Evolutionary conservation across 2,888 invertebrate species (phyloP).

Genomic region (Boloria euphrosyne): DNA sequence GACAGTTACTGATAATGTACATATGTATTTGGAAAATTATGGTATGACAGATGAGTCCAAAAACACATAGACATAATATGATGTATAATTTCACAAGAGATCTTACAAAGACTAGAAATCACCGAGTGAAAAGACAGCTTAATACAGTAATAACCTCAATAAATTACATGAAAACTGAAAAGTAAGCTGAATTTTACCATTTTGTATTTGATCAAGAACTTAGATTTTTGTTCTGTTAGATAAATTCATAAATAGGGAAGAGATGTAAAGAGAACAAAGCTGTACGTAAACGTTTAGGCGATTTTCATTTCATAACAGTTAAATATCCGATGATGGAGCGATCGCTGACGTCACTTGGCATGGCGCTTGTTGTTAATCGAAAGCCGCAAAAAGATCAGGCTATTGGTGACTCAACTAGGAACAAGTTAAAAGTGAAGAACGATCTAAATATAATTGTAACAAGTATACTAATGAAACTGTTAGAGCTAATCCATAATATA

Average conservation of each 20-base stretch:
- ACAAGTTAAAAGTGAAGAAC: slow-evolving; percentile 7
- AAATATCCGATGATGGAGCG: slow-evolving; percentile 40
- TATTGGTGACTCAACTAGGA: slow-evolving; percentile 19
- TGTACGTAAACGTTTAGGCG: slow-evolving; percentile 21
- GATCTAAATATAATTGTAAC: not conserved
- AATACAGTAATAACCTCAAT: too few species aligned
- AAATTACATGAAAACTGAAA: too few species aligned
- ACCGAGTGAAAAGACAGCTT: too few species aligned
- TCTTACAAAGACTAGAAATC: too few species aligned
- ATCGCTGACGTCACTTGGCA: slow-evolving; percentile 38
- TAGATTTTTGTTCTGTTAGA: too few species aligned
- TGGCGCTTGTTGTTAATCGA: slow-evolving; percentile 20
- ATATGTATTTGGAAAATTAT: too few species aligned
- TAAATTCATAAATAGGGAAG: not conserved
- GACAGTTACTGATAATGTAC: too few species aligned
- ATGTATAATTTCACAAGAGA: too few species aligned
- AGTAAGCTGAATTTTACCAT: too few species aligned
- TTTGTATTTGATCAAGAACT: too few species aligned
- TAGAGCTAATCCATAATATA: not conserved
- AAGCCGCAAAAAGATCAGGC: slow-evolving; percentile 21
- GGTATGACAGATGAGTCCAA: too few species aligned
- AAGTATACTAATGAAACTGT: not conserved
- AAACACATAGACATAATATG: too few species aligned
- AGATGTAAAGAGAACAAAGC: slow-evolving; percentile 4
- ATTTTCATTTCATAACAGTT: slow-evolving; percentile 41